Percentiles rank a stretch among this genome's conserved stretches.
These are phyloP conservation scores for Sylvilagus bachmani DNA, from an alignment of 2,113 vertebrate species.

Conservation along the genomic window DNA sequence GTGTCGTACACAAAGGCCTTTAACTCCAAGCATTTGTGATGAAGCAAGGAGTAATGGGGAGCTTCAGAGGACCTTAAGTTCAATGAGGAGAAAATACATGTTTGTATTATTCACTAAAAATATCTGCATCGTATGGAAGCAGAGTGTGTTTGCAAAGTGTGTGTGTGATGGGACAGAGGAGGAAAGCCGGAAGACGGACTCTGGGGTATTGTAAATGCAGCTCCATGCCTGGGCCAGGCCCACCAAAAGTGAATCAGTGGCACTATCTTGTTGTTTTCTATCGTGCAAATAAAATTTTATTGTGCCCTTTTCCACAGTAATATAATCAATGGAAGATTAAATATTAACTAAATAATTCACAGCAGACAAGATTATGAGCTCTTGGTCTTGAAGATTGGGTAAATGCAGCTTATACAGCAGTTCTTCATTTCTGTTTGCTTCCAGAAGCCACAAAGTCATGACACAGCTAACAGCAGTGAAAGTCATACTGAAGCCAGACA, in stretches of 20 bases:
- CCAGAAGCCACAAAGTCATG: slow-evolving; percentile 40
- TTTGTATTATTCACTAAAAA: slow-evolving; percentile 6
- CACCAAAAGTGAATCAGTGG: background rate
- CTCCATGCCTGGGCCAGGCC: background rate
- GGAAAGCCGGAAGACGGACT: background rate
- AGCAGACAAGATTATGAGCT: slow-evolving; percentile 57
- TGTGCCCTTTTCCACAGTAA: slow-evolving; percentile 45
- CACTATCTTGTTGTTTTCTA: slow-evolving; percentile 1
- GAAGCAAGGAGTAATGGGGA: background rate
- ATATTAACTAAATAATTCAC: slow-evolving; percentile 75
- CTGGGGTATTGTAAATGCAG: background rate
- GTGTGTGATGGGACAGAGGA: background rate
- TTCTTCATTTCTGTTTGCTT: slow-evolving; percentile 47
- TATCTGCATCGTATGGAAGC: background rate
- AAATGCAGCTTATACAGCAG: slow-evolving; percentile 4
- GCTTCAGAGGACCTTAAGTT: background rate
- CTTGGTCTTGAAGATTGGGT: slow-evolving; percentile 54
- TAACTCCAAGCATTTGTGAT: background rate
- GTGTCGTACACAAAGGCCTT: background rate
- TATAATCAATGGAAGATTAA: slow-evolving; percentile 78
- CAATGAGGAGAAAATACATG: background rate
- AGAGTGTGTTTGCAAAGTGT: background rate
- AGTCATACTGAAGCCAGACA: background rate
- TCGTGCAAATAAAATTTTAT: slow-evolving; percentile 70
- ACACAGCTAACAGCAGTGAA: background rate